phyloP scores from a whole-genome alignment of 2,797 vertebrate species.

The Neopelma chrysocephalum region DNA sequence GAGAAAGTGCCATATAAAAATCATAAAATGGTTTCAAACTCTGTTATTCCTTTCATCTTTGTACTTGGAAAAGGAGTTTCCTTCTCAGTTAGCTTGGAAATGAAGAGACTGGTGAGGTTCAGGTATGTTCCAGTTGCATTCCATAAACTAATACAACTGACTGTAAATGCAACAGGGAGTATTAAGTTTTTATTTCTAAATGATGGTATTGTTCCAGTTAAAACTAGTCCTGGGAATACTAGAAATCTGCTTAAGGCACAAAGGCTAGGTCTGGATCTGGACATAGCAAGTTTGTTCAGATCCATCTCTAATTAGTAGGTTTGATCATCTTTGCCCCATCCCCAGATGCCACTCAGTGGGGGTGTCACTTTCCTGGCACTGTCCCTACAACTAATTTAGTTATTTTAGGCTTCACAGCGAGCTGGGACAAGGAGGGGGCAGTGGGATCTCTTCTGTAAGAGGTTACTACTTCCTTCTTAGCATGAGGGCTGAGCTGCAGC shows the following conservation, averaged over 20 bases:
- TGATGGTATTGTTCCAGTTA: background rate
- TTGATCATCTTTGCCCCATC: background rate
- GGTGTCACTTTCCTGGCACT: slow-evolving; percentile 16
- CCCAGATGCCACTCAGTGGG: background rate
- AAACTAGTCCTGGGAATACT: background rate
- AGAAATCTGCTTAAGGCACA: slow-evolving; percentile 25
- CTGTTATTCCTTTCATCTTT: background rate
- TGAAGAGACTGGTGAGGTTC: slow-evolving; percentile 1
- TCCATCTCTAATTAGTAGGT: background rate
- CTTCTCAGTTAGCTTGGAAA: slow-evolving; percentile 29
- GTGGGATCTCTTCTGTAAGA: slow-evolving; percentile 25
- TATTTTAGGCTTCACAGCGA: background rate
- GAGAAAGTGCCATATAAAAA: slow-evolving; percentile 18
- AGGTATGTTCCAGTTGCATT: slow-evolving; percentile 23
- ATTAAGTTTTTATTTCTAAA: slow-evolving; percentile 24
- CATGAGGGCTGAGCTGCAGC: slow-evolving; percentile 17
- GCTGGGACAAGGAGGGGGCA: slow-evolving; percentile 9
- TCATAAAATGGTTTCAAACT: background rate
- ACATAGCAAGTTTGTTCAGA: background rate
- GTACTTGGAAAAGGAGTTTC: background rate
- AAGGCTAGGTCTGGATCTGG: background rate
- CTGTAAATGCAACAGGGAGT: background rate
- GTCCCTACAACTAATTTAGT: slow-evolving; percentile 15
- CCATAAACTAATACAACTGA: background rate
- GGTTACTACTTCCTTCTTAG: slow-evolving; percentile 34